A percentile compares a stretch with the other conserved stretches of the same genome.
Evolutionary conservation across 2,113 vertebrate genomes (phyloP).

Genomic region (Amphiprion ocellaris): DNA sequence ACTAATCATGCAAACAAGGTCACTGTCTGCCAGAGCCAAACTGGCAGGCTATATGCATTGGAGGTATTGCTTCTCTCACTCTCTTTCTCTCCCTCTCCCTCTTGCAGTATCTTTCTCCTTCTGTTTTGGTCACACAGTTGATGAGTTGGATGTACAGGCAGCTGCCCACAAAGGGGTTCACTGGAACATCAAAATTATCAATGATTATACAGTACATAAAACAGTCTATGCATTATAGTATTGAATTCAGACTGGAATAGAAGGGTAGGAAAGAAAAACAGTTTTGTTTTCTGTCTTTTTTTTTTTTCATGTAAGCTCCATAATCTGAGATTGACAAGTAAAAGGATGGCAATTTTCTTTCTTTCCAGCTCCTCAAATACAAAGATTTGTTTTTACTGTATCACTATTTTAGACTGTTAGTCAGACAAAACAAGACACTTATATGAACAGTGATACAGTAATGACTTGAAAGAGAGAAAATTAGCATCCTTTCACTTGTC

Average conservation of each 20-base stretch:
- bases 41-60: conserved; percentile 68
- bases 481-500: too few relatives aligned
- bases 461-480: too few relatives aligned
- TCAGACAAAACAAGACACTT: too few relatives aligned
- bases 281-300: too few relatives aligned
- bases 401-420: too few relatives aligned
- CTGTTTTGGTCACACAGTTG: conserved; percentile 53
- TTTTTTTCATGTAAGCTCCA: too few relatives aligned
- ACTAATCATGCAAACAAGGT: conserved; percentile 85
- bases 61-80: conserved; percentile 44
- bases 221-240: not conserved
- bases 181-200: conserved; percentile 15
- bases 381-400: too few relatives aligned
- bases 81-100: not conserved
- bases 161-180: conserved; percentile 38
- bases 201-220: not conserved
- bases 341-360: not conserved
- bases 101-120: conserved; percentile 53
- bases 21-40: conserved; percentile 77
- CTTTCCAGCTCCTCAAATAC: not conserved
- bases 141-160: conserved; percentile 46
- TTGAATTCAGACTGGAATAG: conserved; percentile 9
- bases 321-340: too few relatives aligned
- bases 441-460: too few relatives aligned
- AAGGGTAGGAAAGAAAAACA: not conserved